These are phyloP conservation scores for Heterohyrax brucei DNA, from an alignment of 2,797 vertebrate genomes.

Conservation along the genomic window DNA sequence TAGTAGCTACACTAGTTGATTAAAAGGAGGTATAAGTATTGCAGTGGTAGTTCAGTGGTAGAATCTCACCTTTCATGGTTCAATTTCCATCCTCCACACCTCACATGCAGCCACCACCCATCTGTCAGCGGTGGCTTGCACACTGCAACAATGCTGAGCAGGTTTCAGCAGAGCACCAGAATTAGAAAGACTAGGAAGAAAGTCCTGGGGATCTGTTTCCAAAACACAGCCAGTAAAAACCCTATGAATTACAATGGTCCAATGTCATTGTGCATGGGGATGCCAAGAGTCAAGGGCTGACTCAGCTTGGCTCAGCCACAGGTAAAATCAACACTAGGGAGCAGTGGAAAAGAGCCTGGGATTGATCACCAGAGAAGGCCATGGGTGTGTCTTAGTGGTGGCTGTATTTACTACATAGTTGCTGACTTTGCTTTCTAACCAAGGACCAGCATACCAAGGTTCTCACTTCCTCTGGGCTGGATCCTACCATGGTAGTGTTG, in stretches of 20 bases:
- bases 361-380: not conserved
- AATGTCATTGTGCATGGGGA: not conserved
- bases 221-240: not conserved
- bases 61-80: too few species aligned
- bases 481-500: not conserved
- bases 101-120: too few species aligned
- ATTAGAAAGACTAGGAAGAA: not conserved
- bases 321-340: not conserved
- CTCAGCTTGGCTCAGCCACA: not conserved
- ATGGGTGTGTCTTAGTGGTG: not conserved
- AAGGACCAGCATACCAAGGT: not conserved
- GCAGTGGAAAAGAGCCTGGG: not conserved
- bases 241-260: not conserved
- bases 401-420: not conserved
- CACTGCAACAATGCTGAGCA: not conserved
- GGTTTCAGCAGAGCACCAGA: not conserved
- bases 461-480: not conserved
- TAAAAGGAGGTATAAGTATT: conserved; percentile 2
- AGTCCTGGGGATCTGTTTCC: not conserved
- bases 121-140: not conserved
- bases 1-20: not conserved
- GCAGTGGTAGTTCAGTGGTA: too few species aligned
- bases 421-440: not conserved
- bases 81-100: too few species aligned
- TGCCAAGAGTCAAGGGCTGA: not conserved